Percentiles rank a stretch among this genome's conserved stretches.
Conservation (phyloP, 1,140 invertebrate genomes). For the Zaprionus taronus region DNA sequence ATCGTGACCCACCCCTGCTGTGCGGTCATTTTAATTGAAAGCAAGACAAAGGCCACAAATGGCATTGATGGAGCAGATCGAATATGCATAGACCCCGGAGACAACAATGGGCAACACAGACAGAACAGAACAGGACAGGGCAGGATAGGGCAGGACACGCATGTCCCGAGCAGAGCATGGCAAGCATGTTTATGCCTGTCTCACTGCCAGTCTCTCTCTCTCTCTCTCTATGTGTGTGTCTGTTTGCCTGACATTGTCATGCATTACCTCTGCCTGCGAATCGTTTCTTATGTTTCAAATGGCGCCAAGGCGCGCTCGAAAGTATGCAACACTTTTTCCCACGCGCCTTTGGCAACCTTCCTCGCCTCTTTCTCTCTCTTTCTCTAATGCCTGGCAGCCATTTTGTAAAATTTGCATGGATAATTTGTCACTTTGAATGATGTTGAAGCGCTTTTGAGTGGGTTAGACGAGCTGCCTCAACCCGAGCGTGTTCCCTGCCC, state of each 20-base stretch:
- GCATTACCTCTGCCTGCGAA: constrained; percentile 36
- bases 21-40: constrained; percentile 78
- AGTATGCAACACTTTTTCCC: constrained; percentile 78
- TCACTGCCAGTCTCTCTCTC: neutral
- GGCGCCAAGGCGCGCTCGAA: constrained; percentile 55
- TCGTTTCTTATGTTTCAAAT: constrained; percentile 75
- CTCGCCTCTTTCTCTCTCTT: neutral
- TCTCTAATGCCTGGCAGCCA: constrained; percentile 34
- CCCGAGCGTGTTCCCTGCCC: constrained; percentile 10
- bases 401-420: constrained; percentile 82
- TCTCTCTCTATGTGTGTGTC: neutral
- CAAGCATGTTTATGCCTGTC: constrained; percentile 1
- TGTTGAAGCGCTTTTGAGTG: constrained; percentile 72
- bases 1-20: constrained; percentile 3
- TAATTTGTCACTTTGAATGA: constrained; percentile 83
- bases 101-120: constrained; percentile 8
- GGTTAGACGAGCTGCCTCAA: constrained; percentile 48
- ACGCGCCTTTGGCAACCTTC: constrained; percentile 37
- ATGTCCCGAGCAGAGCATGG: constrained; percentile 8
- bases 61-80: constrained; percentile 76
- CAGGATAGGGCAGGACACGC: neutral
- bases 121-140: too few species aligned
- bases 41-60: constrained; percentile 68
- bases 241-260: constrained; percentile 23
- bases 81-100: constrained; percentile 61